Evolutionary conservation across 2,113 vertebrate genomes (phyloP).

Genomic region (Microcebus tavaratra): DNA sequence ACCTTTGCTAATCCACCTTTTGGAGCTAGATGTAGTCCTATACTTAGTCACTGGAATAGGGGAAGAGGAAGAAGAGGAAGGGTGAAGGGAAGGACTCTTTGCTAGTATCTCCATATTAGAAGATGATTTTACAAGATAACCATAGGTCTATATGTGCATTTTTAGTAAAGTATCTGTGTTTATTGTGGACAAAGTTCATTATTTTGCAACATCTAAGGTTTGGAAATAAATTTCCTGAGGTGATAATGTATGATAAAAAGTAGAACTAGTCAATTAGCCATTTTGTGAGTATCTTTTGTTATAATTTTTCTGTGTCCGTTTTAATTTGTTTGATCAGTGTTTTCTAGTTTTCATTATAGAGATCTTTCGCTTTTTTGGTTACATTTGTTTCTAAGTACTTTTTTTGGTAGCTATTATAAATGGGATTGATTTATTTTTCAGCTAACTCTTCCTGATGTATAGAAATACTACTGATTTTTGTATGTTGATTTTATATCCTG

Average conservation of each 20-base stretch:
- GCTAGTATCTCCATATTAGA: too few relatives aligned
- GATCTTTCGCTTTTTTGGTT: background rate
- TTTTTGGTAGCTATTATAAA: background rate
- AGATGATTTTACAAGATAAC: too few relatives aligned
- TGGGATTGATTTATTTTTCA: background rate
- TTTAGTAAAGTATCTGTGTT: too few relatives aligned
- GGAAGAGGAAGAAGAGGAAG: background rate
- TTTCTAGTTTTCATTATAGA: background rate
- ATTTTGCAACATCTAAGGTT: too few relatives aligned
- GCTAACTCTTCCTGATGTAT: background rate
- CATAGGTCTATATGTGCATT: too few relatives aligned
- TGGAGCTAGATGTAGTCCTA: background rate
- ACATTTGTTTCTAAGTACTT: background rate
- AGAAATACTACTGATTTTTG: background rate
- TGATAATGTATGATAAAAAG: too few relatives aligned
- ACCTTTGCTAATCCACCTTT: background rate
- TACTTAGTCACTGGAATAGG: background rate
- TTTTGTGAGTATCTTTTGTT: constrained; percentile 8
- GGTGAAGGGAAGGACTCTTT: background rate
- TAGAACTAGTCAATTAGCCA: too few relatives aligned
- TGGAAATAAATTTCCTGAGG: too few relatives aligned
- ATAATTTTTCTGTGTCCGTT: background rate
- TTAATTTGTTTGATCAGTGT: background rate
- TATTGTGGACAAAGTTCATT: too few relatives aligned
- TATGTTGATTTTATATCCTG: background rate